A percentile compares a stretch with the other conserved stretches of the same genome.
phyloP scores from a whole-genome alignment of 2,797 vertebrate species.

The Esox lucius region DNA sequence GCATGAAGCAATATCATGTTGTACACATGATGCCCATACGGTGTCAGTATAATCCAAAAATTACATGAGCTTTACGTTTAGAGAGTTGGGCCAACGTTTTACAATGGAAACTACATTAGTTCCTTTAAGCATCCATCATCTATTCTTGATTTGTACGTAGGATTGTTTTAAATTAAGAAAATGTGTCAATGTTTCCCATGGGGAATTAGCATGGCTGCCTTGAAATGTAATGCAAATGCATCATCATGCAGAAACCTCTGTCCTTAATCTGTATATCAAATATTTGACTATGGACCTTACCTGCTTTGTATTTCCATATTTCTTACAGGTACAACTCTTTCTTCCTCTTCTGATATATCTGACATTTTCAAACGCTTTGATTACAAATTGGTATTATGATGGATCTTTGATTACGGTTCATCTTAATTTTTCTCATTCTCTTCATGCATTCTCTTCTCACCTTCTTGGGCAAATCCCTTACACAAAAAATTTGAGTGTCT shows the following conservation, averaged over 20 bases:
- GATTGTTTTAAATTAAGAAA: too few relatives aligned
- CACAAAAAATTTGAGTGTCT: conserved; percentile 88
- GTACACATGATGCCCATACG: conserved; percentile 4
- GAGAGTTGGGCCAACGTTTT: too few relatives aligned
- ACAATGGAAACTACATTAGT: too few relatives aligned
- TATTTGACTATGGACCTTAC: too few relatives aligned
- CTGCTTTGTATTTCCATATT: neutral
- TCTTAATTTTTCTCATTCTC: conserved; percentile 4
- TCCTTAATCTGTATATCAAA: too few relatives aligned
- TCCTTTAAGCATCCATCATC: too few relatives aligned
- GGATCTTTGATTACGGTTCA: neutral
- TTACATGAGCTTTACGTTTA: too few relatives aligned
- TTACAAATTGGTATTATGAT: neutral
- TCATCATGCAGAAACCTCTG: too few relatives aligned
- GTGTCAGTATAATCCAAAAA: conserved; percentile 10
- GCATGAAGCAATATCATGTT: neutral
- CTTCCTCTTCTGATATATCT: neutral
- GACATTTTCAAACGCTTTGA: neutral
- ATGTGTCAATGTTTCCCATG: too few relatives aligned
- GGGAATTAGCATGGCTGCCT: too few relatives aligned
- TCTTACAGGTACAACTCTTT: neutral
- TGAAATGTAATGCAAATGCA: too few relatives aligned
- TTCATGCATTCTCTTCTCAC: conserved; percentile 37
- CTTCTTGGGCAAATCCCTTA: conserved; percentile 82
- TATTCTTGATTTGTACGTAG: too few relatives aligned